These are phyloP conservation scores for Odontocerum albicorne DNA, from an alignment of 2,888 invertebrate genomes.

Conservation along the genomic window DNA sequence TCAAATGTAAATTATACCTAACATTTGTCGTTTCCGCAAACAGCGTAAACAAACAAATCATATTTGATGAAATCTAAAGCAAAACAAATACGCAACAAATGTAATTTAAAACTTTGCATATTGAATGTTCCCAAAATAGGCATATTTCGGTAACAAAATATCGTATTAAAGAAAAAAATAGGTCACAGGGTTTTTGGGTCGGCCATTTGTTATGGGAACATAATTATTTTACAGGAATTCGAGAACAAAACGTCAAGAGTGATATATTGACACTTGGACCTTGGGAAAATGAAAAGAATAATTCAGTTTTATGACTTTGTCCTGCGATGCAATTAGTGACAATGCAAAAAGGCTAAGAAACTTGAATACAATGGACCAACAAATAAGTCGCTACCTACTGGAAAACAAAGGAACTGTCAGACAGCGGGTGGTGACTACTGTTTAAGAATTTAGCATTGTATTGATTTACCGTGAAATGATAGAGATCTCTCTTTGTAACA, in stretches of 20 bases:
- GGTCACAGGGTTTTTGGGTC: constrained; percentile 23
- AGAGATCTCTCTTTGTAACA: constrained; percentile 12
- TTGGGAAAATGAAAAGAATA: constrained; percentile 14
- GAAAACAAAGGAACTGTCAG: not conserved
- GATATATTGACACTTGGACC: constrained; percentile 16
- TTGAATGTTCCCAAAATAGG: no score
- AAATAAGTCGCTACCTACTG: not conserved
- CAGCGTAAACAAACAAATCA: no score
- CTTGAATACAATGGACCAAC: not conserved
- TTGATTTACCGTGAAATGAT: constrained; percentile 17
- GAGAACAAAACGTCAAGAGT: constrained; percentile 22
- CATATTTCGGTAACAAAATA: no score
- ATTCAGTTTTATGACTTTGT: constrained; percentile 21
- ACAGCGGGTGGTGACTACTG: constrained; percentile 4
- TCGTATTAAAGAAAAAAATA: constrained; percentile 15
- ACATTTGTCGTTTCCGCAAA: no score
- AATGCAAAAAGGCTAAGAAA: constrained; percentile 4
- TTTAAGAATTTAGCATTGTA: constrained; percentile 10
- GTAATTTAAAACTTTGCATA: no score
- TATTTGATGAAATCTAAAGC: no score
- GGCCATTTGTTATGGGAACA: constrained; percentile 12
- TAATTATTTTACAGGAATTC: constrained; percentile 23
- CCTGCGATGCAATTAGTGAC: constrained; percentile 21
- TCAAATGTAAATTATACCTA: no score
- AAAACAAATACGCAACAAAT: no score